These are phyloP conservation scores for Caranx ignobilis DNA, from an alignment of 2,113 vertebrate genomes.

Conservation along the genomic window DNA sequence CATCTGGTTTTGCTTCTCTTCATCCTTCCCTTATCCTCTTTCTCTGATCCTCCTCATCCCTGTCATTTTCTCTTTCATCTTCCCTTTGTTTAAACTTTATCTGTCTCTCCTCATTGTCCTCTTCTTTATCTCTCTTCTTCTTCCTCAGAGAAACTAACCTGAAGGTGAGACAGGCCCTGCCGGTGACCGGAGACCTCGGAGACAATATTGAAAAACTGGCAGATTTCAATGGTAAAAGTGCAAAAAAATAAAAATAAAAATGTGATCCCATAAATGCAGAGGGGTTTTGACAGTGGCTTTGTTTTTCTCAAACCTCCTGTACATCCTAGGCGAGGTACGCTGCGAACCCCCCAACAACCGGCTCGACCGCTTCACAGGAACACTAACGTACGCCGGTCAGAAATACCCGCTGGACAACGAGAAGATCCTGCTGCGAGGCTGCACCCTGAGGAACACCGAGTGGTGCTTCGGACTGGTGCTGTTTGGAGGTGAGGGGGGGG, in stretches of 20 bases:
- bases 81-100: not conserved
- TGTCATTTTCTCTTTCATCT: not conserved
- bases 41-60: not conserved
- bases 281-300: not conserved
- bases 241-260: not conserved
- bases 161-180: constrained; percentile 94
- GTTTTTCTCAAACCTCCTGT: not conserved
- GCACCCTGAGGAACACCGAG: constrained; percentile 93
- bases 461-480: constrained; percentile 97
- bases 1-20: not conserved
- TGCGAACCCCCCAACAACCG: constrained; percentile 96
- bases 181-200: constrained; percentile 91
- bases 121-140: not conserved
- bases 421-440: constrained; percentile 92
- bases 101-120: not conserved
- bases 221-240: constrained; percentile 88
- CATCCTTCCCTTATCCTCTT: not conserved
- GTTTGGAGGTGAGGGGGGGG: constrained; percentile 87
- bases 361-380: constrained; percentile 91
- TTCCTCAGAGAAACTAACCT: constrained; percentile 93
- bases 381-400: constrained; percentile 84
- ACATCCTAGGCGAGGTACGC: constrained; percentile 86
- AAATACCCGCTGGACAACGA: constrained; percentile 91
- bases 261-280: not conserved
- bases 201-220: constrained; percentile 87